Evolutionary conservation across 1,140 invertebrate species (phyloP), one percentile per base, ranked within the genome.

Genomic region (Apis mellifera): DNA sequence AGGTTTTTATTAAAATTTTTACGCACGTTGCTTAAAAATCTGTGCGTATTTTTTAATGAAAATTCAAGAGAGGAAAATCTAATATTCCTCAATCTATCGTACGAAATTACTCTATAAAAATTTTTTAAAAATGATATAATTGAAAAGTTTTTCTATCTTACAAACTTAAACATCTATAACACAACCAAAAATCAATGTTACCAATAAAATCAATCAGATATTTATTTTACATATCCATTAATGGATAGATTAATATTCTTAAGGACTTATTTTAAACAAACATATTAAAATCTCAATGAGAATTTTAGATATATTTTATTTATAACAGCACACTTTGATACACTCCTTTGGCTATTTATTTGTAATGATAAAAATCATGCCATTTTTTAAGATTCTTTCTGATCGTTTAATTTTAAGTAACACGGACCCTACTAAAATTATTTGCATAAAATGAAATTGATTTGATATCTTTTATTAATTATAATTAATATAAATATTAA

Each of bases 161-260:
- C 79, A 76, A 68, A 59, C 72, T 68, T 75, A 76, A 68, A 82
- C 17, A 52, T 54, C 54, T 82, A 82, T 52, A 73, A 76, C 64
- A 82, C 79, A 82, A 82, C 72, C 72, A 23, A 32, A 23, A 76
- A 60, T 68, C n/a, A 48, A 74, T 59, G 8, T 54, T 81, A 66
- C 13, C 17, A 74, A 81, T 32, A 50, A 81, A 81, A 66, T 57
- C 26, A 66, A 66, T 55, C 55, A 50, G 52, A 75, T 26, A 75
- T 66, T 75, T 82, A 82, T 69, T 68, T 68, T 82, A 82, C 64
- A 82, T 54, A 59, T 68, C 72, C 79, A 76, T 82, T 60, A 48
- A 76, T 76, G 79, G 78, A 68, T 57, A 68, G 54, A 76, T 32
- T 26, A 68, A 76, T 72, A 76, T 82, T 76, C 72, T 68, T 57